Percentiles rank a stretch among this genome's conserved stretches.
Conservation (phyloP, 2,888 invertebrate species). For the Sesia bembeciformis region DNA sequence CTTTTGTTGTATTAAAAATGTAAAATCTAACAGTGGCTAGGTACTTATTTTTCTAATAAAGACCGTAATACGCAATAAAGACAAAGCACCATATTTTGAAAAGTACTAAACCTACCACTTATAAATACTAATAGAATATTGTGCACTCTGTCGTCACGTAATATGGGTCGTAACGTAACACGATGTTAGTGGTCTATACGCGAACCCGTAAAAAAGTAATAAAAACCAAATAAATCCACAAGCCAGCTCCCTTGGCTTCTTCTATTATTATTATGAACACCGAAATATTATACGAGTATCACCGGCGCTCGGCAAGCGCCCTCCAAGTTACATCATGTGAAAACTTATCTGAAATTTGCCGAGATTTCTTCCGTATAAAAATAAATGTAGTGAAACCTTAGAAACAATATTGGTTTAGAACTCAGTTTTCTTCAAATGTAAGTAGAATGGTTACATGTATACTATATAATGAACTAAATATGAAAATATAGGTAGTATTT, state of each 20-base stretch:
- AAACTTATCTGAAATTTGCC: neutral
- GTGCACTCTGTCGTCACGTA: neutral
- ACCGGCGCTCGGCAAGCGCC: neutral
- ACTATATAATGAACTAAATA: too few relatives aligned
- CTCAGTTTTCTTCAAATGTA: too few relatives aligned
- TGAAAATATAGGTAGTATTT: too few relatives aligned
- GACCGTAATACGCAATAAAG: neutral
- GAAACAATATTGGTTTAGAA: neutral
- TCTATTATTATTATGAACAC: conserved; percentile 64
- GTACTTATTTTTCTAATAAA: too few relatives aligned
- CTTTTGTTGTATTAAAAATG: too few relatives aligned
- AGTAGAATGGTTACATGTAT: too few relatives aligned
- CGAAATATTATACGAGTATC: conserved; percentile 39
- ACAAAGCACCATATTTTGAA: neutral
- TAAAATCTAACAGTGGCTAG: too few relatives aligned
- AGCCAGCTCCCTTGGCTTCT: conserved; percentile 38
- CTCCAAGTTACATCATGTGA: neutral
- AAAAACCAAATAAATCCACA: conserved; percentile 66
- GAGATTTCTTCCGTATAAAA: neutral
- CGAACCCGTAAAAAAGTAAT: conserved; percentile 67
- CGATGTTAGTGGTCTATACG: conserved; percentile 31
- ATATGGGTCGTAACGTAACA: conserved; percentile 36
- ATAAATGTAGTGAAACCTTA: neutral
- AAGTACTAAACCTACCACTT: neutral
- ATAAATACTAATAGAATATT: conserved; percentile 1